Base-by-base conservation (phyloP, 2,113 vertebrate species). In the Seriola aureovittata region DNA sequence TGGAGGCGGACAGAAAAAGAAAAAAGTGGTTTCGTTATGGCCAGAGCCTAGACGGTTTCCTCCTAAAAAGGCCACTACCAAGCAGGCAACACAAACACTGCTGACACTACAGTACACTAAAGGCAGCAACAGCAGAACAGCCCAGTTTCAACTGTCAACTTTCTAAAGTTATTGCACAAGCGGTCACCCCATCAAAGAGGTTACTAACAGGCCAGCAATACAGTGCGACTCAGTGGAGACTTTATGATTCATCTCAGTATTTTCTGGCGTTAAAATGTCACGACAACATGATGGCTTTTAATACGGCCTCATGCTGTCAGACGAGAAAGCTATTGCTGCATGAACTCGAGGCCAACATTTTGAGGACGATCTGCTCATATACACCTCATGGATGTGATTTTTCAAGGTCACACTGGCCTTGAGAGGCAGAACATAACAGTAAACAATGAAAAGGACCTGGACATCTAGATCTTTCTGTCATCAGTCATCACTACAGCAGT, bases 191-290 rank as follows among this genome's bases (percentile, higher is more conserved):
- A 38, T 79, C 70, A 79, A 46, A 83, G 38, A 78, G 70, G 75
- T 73, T 38, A 21, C 64, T 1, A 42, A 48, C 32, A 55, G 44
- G 1, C n/a, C 68, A 82, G 5, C 50, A 19, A 40, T 3, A 63
- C 71, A 44, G 11, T 69, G 55, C 5, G 13, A 34, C 73, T 48
- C 62, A 36, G 42, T 11, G 40, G 46, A 44, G 34, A 54, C 63
- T 87, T 75, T 70, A 48, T 74, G 54, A 23, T 72, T 82, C 42
- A 72, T 60, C 40, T 73, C 21, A 29, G 19, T 58, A 8, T 59
- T 73, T 4, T 71, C 38, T 17, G 13, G 4, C 32, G 40, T 14
- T 85, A 54, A 85, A 85, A 85, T 25, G 78, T 76, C 68, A 81
- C 2, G 21, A 34, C 29, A 57, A 68, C 65, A 74, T n/a, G 3